These are phyloP conservation scores for Hassar affinis DNA, from an alignment of 2,113 vertebrate genomes.

Conservation along the genomic window DNA sequence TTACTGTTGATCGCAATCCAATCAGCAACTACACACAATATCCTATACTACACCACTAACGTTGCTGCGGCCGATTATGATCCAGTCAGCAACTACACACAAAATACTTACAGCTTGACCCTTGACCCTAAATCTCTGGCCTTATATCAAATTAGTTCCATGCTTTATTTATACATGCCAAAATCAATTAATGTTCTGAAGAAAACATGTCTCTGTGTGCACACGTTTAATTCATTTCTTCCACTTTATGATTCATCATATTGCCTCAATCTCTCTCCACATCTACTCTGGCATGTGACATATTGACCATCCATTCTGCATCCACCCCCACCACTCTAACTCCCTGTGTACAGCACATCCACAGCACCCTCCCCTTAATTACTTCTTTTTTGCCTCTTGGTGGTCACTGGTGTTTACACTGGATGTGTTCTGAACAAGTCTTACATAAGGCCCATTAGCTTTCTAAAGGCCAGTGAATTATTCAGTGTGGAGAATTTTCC, in stretches of 20 bases:
- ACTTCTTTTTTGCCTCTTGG: not conserved
- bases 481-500: slow-evolving; percentile 41
- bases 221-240: not conserved
- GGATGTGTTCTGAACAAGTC: not conserved
- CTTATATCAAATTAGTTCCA: too few relatives aligned
- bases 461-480: slow-evolving; percentile 36
- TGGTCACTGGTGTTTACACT: slow-evolving; percentile 9
- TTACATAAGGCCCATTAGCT: slow-evolving; percentile 37
- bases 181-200: not conserved
- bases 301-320: not conserved
- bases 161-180: too few relatives aligned
- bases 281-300: not conserved
- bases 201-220: not conserved
- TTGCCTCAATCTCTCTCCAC: not conserved
- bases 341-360: too few relatives aligned
- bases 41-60: too few relatives aligned
- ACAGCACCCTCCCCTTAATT: not conserved
- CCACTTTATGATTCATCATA: not conserved
- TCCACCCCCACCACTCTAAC: not conserved
- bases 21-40: too few relatives aligned
- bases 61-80: too few relatives aligned
- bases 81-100: too few relatives aligned
- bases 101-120: too few relatives aligned
- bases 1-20: too few relatives aligned
- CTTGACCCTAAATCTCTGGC: too few relatives aligned